Base-by-base conservation (phyloP, 2,888 invertebrate genomes). In the Torymus aiolomorphi region DNA sequence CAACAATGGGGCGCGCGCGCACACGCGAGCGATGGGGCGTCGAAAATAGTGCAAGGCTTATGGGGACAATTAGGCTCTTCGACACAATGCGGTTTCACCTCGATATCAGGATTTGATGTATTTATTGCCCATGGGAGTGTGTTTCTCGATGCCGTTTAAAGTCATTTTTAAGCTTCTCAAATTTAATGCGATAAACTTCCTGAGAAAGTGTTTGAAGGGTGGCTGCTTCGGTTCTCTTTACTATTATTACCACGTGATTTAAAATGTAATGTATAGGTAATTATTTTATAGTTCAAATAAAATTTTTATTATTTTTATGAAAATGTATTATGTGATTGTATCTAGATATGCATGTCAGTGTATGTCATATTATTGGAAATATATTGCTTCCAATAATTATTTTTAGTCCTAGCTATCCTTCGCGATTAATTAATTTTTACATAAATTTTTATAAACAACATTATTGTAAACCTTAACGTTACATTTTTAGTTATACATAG, bases 11-110 rank as follows among this genome's bases (percentile, higher is more conserved):
- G 65, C 16, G 54, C 61, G n/a, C 62, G 57, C n/a, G n/a, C n/a
- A n/a, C 10, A 3, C 2, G 2, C 12, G 31, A 31, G 31, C 31
- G 31, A 31, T 5, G 61, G 80, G 62, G 61, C 24, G 57, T 31
- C 42, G 16, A 62, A 73, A 78, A 62, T 73, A 67, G 61, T 49
- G 54, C 14, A 31, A 11, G 73, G 75, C 62, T 75, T 80, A 76
- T 56, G 67, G 76, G 31, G 56, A 76, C 80, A 76, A 80, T 80
- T 80, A 80, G 67, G 66, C 31, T 62, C 8, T 31, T 2, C 66
- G 65, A 59, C 71, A 61, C 54, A 76, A 76, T 80, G 75, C 18
- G 66, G 52, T 76, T 13, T 59, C 24, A 59, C 57, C 59, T 75
- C 31, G 65, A 54, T 67, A 20, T 57, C 8, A 52, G 20, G n/a